Conservation (phyloP, 2,113 vertebrate species). For the Atractosteus spatula region DNA sequence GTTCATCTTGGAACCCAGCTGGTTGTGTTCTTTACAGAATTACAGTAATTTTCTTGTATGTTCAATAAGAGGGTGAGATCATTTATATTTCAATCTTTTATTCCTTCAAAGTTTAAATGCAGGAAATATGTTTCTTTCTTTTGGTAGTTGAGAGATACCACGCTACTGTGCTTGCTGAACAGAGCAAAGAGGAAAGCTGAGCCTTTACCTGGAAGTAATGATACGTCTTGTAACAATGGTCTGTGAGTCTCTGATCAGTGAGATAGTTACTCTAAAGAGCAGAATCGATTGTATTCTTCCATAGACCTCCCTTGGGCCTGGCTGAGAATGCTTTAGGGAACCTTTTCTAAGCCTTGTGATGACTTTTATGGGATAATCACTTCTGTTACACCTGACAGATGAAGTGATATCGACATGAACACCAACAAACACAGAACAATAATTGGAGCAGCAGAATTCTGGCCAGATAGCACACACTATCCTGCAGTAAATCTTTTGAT, state of each 20-base stretch:
- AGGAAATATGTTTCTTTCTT: too few relatives aligned
- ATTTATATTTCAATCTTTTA: too few relatives aligned
- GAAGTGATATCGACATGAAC: slow-evolving; percentile 19
- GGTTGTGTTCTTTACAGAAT: too few relatives aligned
- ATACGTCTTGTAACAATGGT: too few relatives aligned
- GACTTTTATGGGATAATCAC: slow-evolving; percentile 24
- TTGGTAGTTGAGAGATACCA: too few relatives aligned
- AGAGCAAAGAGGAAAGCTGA: too few relatives aligned
- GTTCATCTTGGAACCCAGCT: too few relatives aligned
- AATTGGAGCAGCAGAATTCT: slow-evolving; percentile 20
- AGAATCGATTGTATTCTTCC: slow-evolving; percentile 12
- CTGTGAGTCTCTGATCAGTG: not conserved
- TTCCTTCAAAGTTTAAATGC: too few relatives aligned
- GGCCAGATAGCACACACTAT: slow-evolving; percentile 13
- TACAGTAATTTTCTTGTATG: too few relatives aligned
- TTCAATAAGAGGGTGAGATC: too few relatives aligned
- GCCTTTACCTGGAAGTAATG: too few relatives aligned
- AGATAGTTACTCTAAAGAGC: not conserved
- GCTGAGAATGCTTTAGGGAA: slow-evolving; percentile 7
- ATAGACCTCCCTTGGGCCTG: not conserved
- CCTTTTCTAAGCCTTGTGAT: slow-evolving; percentile 8
- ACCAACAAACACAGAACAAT: slow-evolving; percentile 10
- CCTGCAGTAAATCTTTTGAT: slow-evolving; percentile 24
- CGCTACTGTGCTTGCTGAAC: too few relatives aligned
- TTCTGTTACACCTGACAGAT: slow-evolving; percentile 13